A percentile compares a stretch with the other conserved stretches of the same genome.
Conservation (phyloP, 2,797 vertebrate genomes). For the Tapirus indicus region DNA sequence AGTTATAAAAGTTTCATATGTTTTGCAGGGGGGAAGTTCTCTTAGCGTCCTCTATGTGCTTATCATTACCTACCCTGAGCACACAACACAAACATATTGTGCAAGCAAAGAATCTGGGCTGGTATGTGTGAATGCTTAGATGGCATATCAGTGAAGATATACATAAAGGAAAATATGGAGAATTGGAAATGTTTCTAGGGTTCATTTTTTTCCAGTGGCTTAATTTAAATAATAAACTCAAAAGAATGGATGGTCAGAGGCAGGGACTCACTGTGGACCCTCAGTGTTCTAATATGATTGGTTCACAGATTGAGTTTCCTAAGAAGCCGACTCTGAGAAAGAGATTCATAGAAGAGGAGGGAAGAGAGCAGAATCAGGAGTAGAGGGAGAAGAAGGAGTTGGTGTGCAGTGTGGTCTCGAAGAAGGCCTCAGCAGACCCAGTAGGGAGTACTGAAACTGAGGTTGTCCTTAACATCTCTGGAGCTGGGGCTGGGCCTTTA, state of each 20-base stretch:
- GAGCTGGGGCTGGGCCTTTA: background rate
- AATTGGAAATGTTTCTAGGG: background rate
- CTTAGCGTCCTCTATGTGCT: background rate
- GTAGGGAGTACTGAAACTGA: background rate
- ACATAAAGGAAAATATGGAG: background rate
- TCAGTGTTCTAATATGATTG: background rate
- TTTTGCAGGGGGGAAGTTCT: background rate
- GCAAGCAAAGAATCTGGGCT: background rate
- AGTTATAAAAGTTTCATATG: background rate
- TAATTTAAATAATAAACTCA: background rate
- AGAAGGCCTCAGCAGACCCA: background rate
- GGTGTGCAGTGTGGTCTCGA: background rate
- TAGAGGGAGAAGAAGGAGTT: background rate
- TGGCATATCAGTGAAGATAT: background rate
- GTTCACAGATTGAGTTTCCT: background rate
- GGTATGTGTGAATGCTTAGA: background rate
- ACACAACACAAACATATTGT: background rate
- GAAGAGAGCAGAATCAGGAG: background rate
- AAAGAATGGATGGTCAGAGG: background rate
- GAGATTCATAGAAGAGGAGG: background rate
- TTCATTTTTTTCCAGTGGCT: slow-evolving; percentile 12
- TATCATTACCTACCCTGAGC: background rate
- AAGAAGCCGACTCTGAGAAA: background rate
- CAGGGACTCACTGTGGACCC: background rate
- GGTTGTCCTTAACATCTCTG: background rate